Conservation (phyloP, 2,113 vertebrate genomes). For the Bos taurus region DNA sequence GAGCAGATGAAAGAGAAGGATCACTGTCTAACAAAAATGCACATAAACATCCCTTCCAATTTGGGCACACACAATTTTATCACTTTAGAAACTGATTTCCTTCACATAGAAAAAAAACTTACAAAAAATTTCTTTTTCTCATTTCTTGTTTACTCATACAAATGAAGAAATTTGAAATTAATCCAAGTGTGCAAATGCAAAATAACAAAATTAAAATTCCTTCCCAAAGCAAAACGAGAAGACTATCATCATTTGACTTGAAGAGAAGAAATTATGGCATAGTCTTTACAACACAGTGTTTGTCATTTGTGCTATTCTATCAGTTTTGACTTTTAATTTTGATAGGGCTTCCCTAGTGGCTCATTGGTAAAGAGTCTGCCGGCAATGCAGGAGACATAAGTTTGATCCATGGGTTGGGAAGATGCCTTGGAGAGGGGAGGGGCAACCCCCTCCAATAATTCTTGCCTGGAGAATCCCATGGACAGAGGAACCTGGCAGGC, state of each 20-base stretch:
- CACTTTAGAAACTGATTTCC: not conserved
- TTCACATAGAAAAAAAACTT: not conserved
- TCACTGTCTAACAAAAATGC: not conserved
- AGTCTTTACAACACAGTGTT: not conserved
- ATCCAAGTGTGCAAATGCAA: not conserved
- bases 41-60: not conserved
- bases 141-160: not conserved
- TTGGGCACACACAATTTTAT: not conserved
- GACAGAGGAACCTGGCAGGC: not conserved
- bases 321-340: conserved; percentile 20
- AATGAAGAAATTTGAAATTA: conserved; percentile 13
- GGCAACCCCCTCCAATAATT: not conserved
- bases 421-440: not conserved
- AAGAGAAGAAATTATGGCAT: not conserved
- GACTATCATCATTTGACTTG: not conserved
- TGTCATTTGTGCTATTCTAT: not conserved
- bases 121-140: not conserved
- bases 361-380: not conserved
- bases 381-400: not conserved
- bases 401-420: not conserved
- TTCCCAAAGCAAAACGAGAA: not conserved
- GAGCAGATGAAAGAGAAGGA: not conserved
- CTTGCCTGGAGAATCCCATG: not conserved
- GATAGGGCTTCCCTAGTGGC: not conserved
- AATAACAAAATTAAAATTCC: conserved; percentile 10